These are phyloP conservation scores for Strix uralensis DNA, from an alignment of 2,113 vertebrate genomes.

Conservation along the genomic window DNA sequence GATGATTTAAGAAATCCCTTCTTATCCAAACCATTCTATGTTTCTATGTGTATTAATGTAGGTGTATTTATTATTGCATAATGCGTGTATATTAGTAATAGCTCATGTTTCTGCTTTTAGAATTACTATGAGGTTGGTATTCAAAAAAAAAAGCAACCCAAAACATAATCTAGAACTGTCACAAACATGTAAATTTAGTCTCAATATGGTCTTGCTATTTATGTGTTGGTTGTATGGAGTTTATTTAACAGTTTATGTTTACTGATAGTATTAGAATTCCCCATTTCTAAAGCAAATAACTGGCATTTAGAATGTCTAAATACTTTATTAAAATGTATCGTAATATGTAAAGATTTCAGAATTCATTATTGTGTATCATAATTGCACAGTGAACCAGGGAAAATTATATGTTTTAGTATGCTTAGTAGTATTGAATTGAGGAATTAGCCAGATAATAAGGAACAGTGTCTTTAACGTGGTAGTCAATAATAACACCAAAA, in stretches of 20 bases:
- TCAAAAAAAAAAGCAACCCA: not conserved
- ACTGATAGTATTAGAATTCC: not conserved
- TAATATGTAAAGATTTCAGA: not conserved
- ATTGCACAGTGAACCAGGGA: not conserved
- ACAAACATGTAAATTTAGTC: not conserved
- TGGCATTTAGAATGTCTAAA: not conserved
- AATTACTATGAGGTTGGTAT: not conserved
- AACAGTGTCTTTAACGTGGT: slow-evolving; percentile 23
- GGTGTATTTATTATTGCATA: not conserved
- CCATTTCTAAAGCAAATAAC: not conserved
- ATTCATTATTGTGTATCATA: slow-evolving; percentile 14
- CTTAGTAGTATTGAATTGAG: slow-evolving; percentile 40
- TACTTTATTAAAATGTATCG: not conserved
- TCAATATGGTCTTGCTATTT: not conserved
- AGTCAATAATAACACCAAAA: slow-evolving; percentile 62
- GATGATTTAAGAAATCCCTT: not conserved
- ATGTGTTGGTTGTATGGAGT: not conserved
- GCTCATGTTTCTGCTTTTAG: not conserved
- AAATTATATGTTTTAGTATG: not conserved
- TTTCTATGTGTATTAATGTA: not conserved
- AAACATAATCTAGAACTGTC: not conserved
- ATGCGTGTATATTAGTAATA: not conserved
- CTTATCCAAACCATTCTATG: not conserved
- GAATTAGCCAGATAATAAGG: slow-evolving; percentile 32
- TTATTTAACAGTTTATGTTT: not conserved